phyloP scores from a whole-genome alignment of 2,797 vertebrate genomes.

The Epinephelus malabaricus region DNA sequence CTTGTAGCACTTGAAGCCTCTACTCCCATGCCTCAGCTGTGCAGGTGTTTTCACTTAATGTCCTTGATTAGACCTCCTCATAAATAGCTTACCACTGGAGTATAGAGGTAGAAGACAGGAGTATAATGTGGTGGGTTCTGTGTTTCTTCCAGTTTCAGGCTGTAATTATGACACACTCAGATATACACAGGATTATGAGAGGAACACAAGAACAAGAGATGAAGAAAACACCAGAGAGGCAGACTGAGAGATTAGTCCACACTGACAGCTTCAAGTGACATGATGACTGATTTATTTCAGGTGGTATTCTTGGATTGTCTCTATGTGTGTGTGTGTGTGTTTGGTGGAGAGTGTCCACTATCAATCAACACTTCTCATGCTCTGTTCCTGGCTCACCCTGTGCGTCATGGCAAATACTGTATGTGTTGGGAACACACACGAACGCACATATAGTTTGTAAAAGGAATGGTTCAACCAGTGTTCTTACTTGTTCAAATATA shows the following conservation, averaged over 20 bases:
- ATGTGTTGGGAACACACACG: slow-evolving; percentile 5
- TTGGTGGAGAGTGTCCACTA: slow-evolving; percentile 32
- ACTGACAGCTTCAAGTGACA: slow-evolving; percentile 77
- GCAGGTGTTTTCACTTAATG: background rate
- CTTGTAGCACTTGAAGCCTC: background rate
- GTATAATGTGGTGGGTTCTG: background rate
- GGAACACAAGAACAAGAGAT: slow-evolving; percentile 32
- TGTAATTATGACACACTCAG: slow-evolving; percentile 28
- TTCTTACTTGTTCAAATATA: slow-evolving; percentile 7
- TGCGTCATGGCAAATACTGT: slow-evolving; percentile 47
- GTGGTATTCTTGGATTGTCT: slow-evolving; percentile 37
- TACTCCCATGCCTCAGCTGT: background rate
- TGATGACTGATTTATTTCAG: slow-evolving; percentile 78
- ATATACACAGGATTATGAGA: slow-evolving; percentile 5
- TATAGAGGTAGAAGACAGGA: background rate
- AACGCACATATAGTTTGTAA: background rate
- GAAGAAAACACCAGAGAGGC: slow-evolving; percentile 46
- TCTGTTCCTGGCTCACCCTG: slow-evolving; percentile 32
- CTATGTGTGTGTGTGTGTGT: slow-evolving; percentile 28
- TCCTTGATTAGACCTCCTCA: too few species aligned
- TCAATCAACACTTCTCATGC: slow-evolving; percentile 72
- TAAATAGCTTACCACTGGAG: background rate
- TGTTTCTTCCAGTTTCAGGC: background rate
- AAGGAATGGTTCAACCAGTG: slow-evolving; percentile 16
- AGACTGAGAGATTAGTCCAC: slow-evolving; percentile 53